phyloP scores from a whole-genome alignment of 2,888 invertebrate species.

The Amiota mariae region DNA sequence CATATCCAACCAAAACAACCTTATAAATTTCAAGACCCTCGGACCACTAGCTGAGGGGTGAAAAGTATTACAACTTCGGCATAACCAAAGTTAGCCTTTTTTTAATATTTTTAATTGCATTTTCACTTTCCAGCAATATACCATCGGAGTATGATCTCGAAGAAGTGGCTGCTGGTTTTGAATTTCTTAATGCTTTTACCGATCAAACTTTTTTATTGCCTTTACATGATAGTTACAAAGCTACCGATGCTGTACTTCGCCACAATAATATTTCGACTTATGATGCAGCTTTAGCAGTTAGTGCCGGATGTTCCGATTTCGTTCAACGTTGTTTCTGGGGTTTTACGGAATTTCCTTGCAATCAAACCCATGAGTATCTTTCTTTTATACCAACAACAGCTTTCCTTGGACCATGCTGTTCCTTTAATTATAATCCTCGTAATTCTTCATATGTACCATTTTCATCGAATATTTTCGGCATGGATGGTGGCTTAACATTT shows the following conservation, averaged over 20 bases:
- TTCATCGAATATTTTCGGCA: slow-evolving; percentile 70
- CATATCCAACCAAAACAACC: no score
- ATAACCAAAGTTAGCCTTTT: no score
- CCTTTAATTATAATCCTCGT: slow-evolving; percentile 72
- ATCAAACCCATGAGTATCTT: slow-evolving; percentile 66
- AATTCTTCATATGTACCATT: slow-evolving; percentile 70
- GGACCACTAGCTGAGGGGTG: no score
- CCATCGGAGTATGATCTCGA: slow-evolving; percentile 56
- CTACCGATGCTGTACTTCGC: slow-evolving; percentile 62
- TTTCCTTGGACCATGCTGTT: slow-evolving; percentile 70
- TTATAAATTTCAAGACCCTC: no score
- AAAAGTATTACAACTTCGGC: no score
- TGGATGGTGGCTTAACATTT: slow-evolving; percentile 69
- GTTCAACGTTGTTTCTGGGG: slow-evolving; percentile 72
- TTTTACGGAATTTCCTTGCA: slow-evolving; percentile 65
- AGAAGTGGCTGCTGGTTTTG: slow-evolving; percentile 65
- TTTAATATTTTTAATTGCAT: not conserved
- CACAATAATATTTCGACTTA: slow-evolving; percentile 68
- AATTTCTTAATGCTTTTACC: slow-evolving; percentile 70
- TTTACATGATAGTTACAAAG: slow-evolving; percentile 51
- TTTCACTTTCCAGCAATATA: slow-evolving; percentile 55
- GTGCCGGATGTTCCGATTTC: slow-evolving; percentile 70
- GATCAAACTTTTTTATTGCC: slow-evolving; percentile 65
- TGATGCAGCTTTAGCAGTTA: slow-evolving; percentile 67
- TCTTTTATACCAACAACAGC: slow-evolving; percentile 71